Percentiles rank a stretch among this genome's conserved stretches.
phyloP scores from a whole-genome alignment of 2,888 invertebrate genomes.

The Tromatobia lineatoria region DNA sequence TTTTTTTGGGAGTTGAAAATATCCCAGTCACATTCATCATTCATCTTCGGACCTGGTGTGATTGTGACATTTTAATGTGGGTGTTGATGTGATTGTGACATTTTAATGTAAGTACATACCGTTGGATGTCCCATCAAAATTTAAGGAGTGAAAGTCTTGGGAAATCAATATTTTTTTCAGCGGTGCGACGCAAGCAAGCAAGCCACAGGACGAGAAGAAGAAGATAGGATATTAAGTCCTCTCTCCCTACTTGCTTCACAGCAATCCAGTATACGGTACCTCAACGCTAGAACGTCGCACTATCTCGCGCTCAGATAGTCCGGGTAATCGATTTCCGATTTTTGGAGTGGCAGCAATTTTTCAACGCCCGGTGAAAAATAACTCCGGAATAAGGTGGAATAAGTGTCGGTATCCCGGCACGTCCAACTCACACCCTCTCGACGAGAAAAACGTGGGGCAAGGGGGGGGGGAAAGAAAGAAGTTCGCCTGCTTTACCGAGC shows the following conservation, averaged over 20 bases:
- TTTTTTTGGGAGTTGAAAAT: too few relatives aligned
- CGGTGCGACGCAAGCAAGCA: background rate
- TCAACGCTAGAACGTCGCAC: conserved; percentile 28
- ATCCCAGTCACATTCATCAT: too few relatives aligned
- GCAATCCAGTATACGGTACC: conserved; percentile 39
- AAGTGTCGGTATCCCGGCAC: conserved; percentile 65
- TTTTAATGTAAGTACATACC: conserved; percentile 47
- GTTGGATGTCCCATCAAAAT: conserved; percentile 33
- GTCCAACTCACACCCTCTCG: conserved; percentile 51
- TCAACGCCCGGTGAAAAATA: conserved; percentile 82
- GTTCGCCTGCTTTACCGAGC: conserved; percentile 30
- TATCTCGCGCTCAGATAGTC: conserved; percentile 65
- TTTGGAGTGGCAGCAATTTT: conserved; percentile 80
- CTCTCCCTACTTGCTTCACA: conserved; percentile 29
- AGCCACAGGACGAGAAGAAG: conserved; percentile 23
- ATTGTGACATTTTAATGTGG: too few relatives aligned
- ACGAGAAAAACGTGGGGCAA: conserved; percentile 25
- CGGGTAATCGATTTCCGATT: conserved; percentile 83
- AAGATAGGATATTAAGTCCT: conserved; percentile 54
- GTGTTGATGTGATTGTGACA: conserved; percentile 1
- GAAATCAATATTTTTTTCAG: conserved; percentile 25
- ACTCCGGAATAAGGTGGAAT: conserved; percentile 78
- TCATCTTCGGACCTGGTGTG: too few relatives aligned
- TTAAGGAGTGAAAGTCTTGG: conserved; percentile 23
- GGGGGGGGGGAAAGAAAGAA: conserved; percentile 3